Evolutionary conservation across 2,888 invertebrate genomes (phyloP), one percentile per base, ranked within the genome.

Genomic region (Ophraella communa): DNA sequence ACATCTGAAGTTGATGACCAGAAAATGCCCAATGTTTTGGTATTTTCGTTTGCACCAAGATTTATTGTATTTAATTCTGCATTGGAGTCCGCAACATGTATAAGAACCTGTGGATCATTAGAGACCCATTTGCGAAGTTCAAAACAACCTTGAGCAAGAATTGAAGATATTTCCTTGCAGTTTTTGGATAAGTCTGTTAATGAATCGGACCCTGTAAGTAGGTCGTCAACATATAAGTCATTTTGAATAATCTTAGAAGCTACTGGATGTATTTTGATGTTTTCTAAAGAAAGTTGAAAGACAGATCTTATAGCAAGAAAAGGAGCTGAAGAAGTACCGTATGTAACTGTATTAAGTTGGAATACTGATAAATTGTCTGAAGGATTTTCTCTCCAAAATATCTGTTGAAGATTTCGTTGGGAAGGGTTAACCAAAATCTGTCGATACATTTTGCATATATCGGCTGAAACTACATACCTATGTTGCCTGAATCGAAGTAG

Each of bases 221-320:
- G 47, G 62, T 71, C 69, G 47, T 72, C 71, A 8, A 71, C 65
- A 62, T 71, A 71, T 39, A 71, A 70, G 49, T 66, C 51, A 10
- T 10, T 2, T 30, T 30, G 30, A 10, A 30, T 30, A 30, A 30
- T 30, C 10, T 8, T 30, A 10, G 7, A 30, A 30, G 30, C 10
- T 30, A 10, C 30, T 30, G 24, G 24, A 24, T 24, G 24, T 24
- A 24, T 24, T 24, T 24, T 24, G 24, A 21, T 8, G 11, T 44
- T 57, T 45, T 57, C 10, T 39, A 39, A 39, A 24, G 52, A 30
- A 10, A 24, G 23, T 14, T 27, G 17, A 10, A 42, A 35, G 8
- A 23, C 20, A 14, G 24, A 21, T 49, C n/a, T 21, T n/a, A 23
- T 18, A 23, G 21, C 10, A 21, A 49, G 23, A 23, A 4, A 24